A percentile compares a stretch with the other conserved stretches of the same genome.
These are phyloP conservation scores for Papilio helenus DNA, from an alignment of 1,140 invertebrate genomes.

Conservation along the genomic window DNA sequence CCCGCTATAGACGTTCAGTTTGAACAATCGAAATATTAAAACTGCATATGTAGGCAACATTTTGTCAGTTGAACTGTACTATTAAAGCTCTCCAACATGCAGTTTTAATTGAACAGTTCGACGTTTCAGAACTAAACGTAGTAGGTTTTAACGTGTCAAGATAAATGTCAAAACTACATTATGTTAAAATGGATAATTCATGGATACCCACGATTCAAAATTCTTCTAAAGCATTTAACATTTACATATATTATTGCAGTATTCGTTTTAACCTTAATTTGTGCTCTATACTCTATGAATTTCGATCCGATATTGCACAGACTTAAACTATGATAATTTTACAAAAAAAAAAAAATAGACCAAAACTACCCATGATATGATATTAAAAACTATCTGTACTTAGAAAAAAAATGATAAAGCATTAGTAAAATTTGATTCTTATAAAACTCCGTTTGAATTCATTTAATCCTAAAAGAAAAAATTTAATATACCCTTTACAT, in stretches of 20 bases:
- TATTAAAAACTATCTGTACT: slow-evolving; percentile 76
- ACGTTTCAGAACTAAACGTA: too few relatives aligned
- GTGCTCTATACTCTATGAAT: slow-evolving; percentile 47
- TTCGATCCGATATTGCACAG: slow-evolving; percentile 43
- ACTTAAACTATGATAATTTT: slow-evolving; percentile 64
- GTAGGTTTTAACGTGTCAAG: neutral
- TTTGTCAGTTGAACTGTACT: too few relatives aligned
- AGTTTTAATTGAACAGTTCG: too few relatives aligned
- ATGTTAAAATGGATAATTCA: neutral
- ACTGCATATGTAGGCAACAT: too few relatives aligned
- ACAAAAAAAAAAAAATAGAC: slow-evolving; percentile 67
- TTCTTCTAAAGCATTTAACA: slow-evolving; percentile 16
- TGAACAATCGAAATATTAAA: neutral
- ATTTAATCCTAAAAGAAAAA: slow-evolving; percentile 77
- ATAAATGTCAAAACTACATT: neutral
- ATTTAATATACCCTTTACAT: slow-evolving; percentile 78
- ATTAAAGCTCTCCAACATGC: too few relatives aligned
- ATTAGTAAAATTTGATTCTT: slow-evolving; percentile 76
- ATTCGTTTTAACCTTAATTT: slow-evolving; percentile 44
- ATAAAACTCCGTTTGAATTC: slow-evolving; percentile 75
- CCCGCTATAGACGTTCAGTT: too few relatives aligned
- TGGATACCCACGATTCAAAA: neutral
- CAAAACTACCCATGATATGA: slow-evolving; percentile 75
- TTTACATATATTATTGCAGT: slow-evolving; percentile 31
- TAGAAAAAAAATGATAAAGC: slow-evolving; percentile 77